Evolutionary conservation across 1,140 invertebrate species (phyloP), one percentile per base, ranked within the genome.

Genomic region (Ceratoteleas bidentatus): DNA sequence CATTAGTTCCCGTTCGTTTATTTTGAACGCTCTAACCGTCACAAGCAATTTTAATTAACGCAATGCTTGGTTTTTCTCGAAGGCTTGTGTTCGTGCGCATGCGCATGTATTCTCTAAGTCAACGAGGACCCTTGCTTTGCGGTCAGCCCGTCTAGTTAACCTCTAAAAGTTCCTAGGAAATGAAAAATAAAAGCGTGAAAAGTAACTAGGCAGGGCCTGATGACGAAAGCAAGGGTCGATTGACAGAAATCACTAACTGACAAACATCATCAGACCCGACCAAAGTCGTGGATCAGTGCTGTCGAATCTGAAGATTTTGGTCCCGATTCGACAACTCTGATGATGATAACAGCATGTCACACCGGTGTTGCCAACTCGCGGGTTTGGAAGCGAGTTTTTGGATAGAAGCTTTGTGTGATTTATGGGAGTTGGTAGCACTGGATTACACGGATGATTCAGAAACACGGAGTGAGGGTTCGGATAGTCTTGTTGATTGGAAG

Each of bases 21-120:
- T 72, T 73, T 38, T 70, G 32, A 77, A 57, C 45, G 8, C 50
- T 79, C 76, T 74, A 36, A 56, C 14, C 11, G 16, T 47, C n/a
- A 50, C 32, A 2, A 56, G 47, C 38, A 54, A 15, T 45, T 75
- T 49, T 40, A 10, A 62, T 73, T 61, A 57, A 70, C 10, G 57
- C 52, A 64, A 53, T 14, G 69, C 77, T 80, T 80, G 69, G 74
- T 65, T 64, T 68, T 78, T 68, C 65, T 75, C 32, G 61, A 52
- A 62, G 40, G 70, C 81, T 76, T 79, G 61, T 62, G 72, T 65
- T 66, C 43, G 69, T 80, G 57, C 50, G 70, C 75, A 83, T 83
- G 83, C 73, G 78, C 84, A 74, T 80, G 76, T 6, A 24, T 7
- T 70, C 13, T 53, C 6, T 6, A 43, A 14, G 14, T 65, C 32